Base-by-base conservation (phyloP, 2,113 vertebrate genomes). In the Parotia lawesii region DNA sequence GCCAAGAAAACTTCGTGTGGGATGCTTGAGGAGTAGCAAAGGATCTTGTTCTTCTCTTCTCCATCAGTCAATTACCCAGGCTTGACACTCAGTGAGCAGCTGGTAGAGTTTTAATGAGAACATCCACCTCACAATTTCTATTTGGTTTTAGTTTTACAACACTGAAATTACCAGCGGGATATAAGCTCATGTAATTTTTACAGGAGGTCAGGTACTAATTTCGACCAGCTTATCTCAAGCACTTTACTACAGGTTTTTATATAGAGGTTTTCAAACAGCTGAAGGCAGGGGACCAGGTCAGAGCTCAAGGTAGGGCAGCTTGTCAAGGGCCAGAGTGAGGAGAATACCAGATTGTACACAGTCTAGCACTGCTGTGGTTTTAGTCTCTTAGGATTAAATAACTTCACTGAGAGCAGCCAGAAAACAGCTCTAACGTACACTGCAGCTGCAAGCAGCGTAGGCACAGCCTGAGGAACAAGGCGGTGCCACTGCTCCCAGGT, bases 61-160 rank as follows among this genome's bases (percentile, higher is more conserved):
- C 33, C 3, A 2, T 27, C 40, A 2, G 0, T 37, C 8, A 0
- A 15, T 81, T n/a, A 69, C 19, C 38, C 31, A 54, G 74, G 35
- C 25, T 75, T 65, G 67, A 44, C 15, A 28, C 27, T 61, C 15
- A 6, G 7, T 18, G 8, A 58, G 71, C 42, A 65, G 42, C n/a
- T 21, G 4, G 15, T 72, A 45, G 45, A 33, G 70, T 77, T 93
- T 84, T 45, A 78, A 83, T 64, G 12, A 35, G 62, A 62, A 69
- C 44, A 65, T 40, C 37, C 13, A 51, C 61, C 77, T 94, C 77
- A 89, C 50, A 90, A 22, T 9, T 28, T 66, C n/a, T 44, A 24
- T 61, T 89, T 74, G 25, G 16, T 69, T 93, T 95, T 76, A 73
- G 29, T 95, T 96, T 90, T 62, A 64, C 82, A 81, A 54, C 78